A percentile compares a stretch with the other conserved stretches of the same genome.
Evolutionary conservation across 2,113 vertebrate species (phyloP).

Genomic region (Labrus mixtus): DNA sequence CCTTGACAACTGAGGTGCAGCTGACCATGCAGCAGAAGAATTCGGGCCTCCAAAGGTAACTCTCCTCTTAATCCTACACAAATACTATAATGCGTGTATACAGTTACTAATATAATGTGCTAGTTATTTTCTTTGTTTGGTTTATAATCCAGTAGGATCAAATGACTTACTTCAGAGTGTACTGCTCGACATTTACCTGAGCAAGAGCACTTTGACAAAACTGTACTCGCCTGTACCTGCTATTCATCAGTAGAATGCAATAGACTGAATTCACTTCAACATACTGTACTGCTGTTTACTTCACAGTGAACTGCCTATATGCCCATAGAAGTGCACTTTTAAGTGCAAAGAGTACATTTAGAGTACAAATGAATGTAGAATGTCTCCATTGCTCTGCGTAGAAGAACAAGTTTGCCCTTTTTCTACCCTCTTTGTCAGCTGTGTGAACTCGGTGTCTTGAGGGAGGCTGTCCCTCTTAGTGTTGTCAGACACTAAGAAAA

Average conservation of each 20-base stretch:
- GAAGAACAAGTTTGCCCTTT: conserved; percentile 29
- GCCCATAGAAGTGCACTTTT: conserved; percentile 5
- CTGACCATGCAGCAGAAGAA: conserved; percentile 35
- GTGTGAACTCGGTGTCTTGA: conserved; percentile 40
- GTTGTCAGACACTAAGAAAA: conserved; percentile 66
- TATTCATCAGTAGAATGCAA: not conserved
- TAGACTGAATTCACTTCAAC: conserved; percentile 8
- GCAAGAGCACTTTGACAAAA: not conserved
- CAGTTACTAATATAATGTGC: conserved; percentile 10
- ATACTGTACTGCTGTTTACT: conserved; percentile 7
- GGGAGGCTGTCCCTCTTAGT: conserved; percentile 51
- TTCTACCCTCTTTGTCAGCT: conserved; percentile 35
- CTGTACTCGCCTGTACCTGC: no score
- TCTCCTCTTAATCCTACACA: conserved; percentile 34
- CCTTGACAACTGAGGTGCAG: conserved; percentile 65
- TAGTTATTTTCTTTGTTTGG: conserved; percentile 2
- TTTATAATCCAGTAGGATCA: conserved; percentile 1
- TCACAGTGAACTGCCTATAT: not conserved
- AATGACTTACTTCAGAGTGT: conserved; percentile 1
- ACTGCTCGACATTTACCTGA: conserved; percentile 10
- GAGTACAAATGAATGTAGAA: conserved; percentile 38
- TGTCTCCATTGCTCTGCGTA: not conserved
- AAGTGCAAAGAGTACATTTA: conserved; percentile 43
- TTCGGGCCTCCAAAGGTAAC: conserved; percentile 68
- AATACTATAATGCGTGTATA: conserved; percentile 26